These are phyloP conservation scores for Emydura subglobosa DNA, from an alignment of 2,113 vertebrate genomes.

Conservation along the genomic window DNA sequence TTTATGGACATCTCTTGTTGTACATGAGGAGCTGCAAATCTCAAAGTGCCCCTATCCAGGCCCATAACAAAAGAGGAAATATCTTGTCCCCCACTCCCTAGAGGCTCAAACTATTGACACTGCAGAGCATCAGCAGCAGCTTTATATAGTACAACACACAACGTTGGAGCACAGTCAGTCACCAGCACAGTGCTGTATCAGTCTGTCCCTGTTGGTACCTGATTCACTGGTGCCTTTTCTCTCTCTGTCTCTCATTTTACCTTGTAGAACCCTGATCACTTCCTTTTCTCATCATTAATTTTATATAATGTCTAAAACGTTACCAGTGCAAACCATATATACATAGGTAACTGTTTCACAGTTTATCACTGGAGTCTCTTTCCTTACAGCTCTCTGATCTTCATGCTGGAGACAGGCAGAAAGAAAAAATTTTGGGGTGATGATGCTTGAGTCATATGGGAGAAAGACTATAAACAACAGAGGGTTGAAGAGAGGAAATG, in stretches of 20 bases:
- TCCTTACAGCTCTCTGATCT: conserved; percentile 4
- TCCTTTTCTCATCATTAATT: background rate
- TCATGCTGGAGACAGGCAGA: background rate
- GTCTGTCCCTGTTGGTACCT: background rate
- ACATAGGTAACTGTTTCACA: background rate
- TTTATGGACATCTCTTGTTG: background rate
- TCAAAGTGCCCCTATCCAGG: fast-evolving
- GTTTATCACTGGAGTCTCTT: conserved; percentile 14
- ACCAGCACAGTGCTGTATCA: background rate
- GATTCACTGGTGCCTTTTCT: background rate
- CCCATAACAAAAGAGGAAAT: background rate
- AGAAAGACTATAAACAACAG: conserved; percentile 39
- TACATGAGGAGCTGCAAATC: conserved; percentile 1
- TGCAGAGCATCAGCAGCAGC: background rate
- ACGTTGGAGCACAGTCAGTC: background rate
- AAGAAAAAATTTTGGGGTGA: conserved; percentile 32
- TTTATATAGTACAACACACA: background rate
- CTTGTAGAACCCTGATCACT: background rate
- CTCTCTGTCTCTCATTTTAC: background rate
- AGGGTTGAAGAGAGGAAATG: conserved; percentile 20
- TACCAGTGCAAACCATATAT: background rate
- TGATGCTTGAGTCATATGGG: background rate
- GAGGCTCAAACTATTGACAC: background rate
- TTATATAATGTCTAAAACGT: background rate
- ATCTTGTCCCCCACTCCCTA: background rate